Conservation (phyloP, 2,888 invertebrate species). For the Boloria selene region DNA sequence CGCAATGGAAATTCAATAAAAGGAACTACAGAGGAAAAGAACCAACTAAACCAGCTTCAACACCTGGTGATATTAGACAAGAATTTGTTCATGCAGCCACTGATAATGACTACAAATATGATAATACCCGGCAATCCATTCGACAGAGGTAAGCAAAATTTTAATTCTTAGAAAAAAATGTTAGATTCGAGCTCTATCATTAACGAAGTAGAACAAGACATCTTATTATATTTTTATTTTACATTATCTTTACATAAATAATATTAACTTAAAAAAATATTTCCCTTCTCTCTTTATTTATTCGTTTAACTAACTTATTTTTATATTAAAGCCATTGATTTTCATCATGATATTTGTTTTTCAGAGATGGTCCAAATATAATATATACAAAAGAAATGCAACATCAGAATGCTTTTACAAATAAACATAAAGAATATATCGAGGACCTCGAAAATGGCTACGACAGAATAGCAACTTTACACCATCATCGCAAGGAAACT, state of each 20-base stretch:
- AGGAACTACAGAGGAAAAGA: conserved; percentile 81
- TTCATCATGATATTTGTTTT: conserved; percentile 36
- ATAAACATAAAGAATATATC: conserved; percentile 81
- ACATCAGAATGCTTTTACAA: conserved; percentile 71
- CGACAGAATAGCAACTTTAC: conserved; percentile 76
- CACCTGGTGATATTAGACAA: conserved; percentile 73
- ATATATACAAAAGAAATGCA: conserved; percentile 83
- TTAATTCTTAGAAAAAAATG: background rate
- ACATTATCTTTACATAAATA: no score
- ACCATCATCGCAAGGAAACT: conserved; percentile 76
- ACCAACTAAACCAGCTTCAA: conserved; percentile 74
- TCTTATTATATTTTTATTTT: no score
- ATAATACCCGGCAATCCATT: conserved; percentile 70
- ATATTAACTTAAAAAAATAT: no score
- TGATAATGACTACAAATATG: conserved; percentile 75
- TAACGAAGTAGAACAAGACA: background rate
- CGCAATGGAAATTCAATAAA: conserved; percentile 89
- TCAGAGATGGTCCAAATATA: conserved; percentile 80
- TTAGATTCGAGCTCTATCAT: background rate
- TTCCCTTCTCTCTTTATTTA: no score
- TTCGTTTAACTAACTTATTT: no score
- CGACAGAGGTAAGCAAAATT: conserved; percentile 60
- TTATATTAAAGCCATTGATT: no score
- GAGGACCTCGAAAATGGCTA: conserved; percentile 83
- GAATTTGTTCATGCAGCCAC: conserved; percentile 75